Base-by-base conservation (phyloP, 53 echinoderm and acorn worm species). In the Pentamera pediparva region DNA sequence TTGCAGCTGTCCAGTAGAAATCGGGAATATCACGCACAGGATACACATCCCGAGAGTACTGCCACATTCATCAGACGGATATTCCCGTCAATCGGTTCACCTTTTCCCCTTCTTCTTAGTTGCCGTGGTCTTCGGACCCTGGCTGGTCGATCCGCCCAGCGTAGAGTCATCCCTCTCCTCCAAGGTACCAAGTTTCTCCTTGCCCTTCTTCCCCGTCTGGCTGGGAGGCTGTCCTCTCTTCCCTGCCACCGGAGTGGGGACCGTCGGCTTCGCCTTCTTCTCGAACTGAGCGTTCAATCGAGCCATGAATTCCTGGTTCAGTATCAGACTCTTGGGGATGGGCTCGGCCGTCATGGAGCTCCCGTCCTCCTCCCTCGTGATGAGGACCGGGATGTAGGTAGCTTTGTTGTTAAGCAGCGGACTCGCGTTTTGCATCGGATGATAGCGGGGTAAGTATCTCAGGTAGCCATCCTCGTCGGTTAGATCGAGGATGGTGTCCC, bases 251-350 rank as follows among this genome's bases (percentile, higher is more conserved):
- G 51, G 2, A n/a, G n/a, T n/a, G 15, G 48, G 70, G 3, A 35
- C 19, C 18, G 17, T 30, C 32, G 70, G 70, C 27, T 70, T 70
- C 2, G 50, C 1, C 35, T 35, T 48, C 13, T 32, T 30, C 19
- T 70, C 70, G 34, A 70, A 70, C 30, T 70, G 70, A 29, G 50
- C 52, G 21, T 70, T 70, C 30, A 70, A 52, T 25, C 51, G 70
- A 35, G 70, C 28, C 47, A 70, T 43, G 51, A 70, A 70, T 15
- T 70, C 70, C 17, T 31, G 29, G 22, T 70, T 70, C 2, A 19
- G 32, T 26, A 33, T 48, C 32, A 70, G 28, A 35, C 50, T 70
- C 10, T 31, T 70, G 19, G 70, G 70, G 11, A 70, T 52, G 5
- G 70, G 70, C 22, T 50, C 49, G 33, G 51, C 48, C 25, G 70